Evolutionary conservation across 2,888 invertebrate species (phyloP), one percentile per base, ranked within the genome.

Genomic region (Pachliopta kotzebuea): DNA sequence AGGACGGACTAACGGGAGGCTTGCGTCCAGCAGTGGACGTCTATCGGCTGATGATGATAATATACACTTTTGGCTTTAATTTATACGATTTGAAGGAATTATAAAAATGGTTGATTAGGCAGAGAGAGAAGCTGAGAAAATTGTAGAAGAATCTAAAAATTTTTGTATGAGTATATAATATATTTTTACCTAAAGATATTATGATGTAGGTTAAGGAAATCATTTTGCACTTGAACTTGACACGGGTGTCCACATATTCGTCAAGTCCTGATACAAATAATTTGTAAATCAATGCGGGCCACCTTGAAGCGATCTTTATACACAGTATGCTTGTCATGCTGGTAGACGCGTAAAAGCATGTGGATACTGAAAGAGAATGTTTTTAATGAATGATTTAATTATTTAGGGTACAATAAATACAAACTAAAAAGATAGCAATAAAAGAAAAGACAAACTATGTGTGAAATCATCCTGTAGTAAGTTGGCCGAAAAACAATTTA

Each of bases 241-340:
- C 18, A 4, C 56, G 23, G 7, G 17, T 17, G 14, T 65, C 65
- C 0, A 29, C 31, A 23, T 60, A 65, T 20, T 61, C 31, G 11
- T 65, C 65, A 6, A 65, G 53, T 24, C 21, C 20, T 23, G 57
- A 45, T 31, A 45, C 18, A 14, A n/a, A 58, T 18, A 65, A 52
- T 21, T 65, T 49, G 1, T 20, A 14, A 3, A 65, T 54, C 24
- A 65, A 57, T n/a, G 2, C 37, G 17, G 65, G 60, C 65, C 60
- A 65, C n/a, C 14, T 61, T 6, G 53, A n/a, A 0, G 65, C 57
- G 9, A 65, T n/a, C 8, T 21, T 52, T 2, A 65, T 17, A 14
- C 23, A 65, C 7, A n/a, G 53, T 20, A 61, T 14, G 17, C 42
- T 11, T 8, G 57, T 57, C 50, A 37, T 21, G 24, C 31, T 45